These are phyloP conservation scores for Spermophilus dauricus DNA, from an alignment of 2,113 vertebrate species.

Conservation along the genomic window DNA sequence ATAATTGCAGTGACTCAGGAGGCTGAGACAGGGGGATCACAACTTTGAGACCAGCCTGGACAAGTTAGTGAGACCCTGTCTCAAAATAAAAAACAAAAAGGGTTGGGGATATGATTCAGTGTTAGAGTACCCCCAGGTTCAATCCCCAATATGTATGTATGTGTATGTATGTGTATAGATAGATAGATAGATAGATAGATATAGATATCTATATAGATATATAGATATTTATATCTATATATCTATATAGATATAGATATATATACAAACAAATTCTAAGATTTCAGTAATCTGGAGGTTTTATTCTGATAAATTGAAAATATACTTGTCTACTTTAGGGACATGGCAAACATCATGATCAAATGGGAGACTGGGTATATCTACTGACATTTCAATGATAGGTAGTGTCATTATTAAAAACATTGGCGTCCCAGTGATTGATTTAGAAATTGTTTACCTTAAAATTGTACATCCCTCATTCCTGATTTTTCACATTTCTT, in stretches of 20 bases:
- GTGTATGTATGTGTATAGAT: no score
- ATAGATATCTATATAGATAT: no score
- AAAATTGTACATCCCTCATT: neutral
- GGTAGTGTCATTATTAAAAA: neutral
- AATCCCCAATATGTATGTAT: no score
- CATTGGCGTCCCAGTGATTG: neutral
- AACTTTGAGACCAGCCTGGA: no score
- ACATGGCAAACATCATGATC: neutral
- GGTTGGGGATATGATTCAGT: no score
- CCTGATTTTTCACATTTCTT: neutral
- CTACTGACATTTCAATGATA: neutral
- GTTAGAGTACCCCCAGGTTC: no score
- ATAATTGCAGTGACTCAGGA: no score
- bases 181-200: no score
- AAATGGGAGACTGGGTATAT: neutral
- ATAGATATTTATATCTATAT: accelerated
- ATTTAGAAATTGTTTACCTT: neutral
- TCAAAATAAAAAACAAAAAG: no score
- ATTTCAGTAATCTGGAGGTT: neutral
- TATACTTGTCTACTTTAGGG: neutral
- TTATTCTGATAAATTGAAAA: neutral
- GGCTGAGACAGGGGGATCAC: no score
- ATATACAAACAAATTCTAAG: neutral
- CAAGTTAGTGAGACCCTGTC: no score
- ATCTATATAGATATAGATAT: accelerated